Evolutionary conservation across 2,797 vertebrate genomes (phyloP).

Genomic region (Tarsius wallacei): DNA sequence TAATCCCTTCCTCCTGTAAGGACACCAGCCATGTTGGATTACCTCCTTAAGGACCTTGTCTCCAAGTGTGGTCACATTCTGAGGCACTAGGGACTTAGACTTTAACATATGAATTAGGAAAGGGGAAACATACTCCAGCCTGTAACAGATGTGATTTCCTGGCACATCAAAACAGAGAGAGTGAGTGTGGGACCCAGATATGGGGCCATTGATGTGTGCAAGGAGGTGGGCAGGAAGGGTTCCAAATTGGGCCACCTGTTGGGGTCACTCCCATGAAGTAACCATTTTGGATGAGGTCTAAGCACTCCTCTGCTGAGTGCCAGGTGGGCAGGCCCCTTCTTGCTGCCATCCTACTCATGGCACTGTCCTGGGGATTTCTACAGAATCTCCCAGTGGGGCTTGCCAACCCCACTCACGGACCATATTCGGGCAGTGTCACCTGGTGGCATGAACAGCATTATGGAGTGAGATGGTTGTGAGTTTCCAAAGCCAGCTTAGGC

Average conservation of each 20-base stretch:
- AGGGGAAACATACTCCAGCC: neutral
- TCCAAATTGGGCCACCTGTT: neutral
- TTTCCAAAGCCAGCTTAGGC: neutral
- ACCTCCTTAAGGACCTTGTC: neutral
- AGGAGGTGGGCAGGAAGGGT: neutral
- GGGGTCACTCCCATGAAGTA: neutral
- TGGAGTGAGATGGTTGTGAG: neutral
- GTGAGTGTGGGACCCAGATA: neutral
- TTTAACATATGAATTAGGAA: neutral
- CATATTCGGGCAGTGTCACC: fast-evolving
- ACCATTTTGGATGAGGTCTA: fast-evolving
- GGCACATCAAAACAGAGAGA: neutral
- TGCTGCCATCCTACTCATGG: neutral
- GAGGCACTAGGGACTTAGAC: neutral
- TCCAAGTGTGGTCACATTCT: neutral
- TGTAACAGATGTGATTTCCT: neutral
- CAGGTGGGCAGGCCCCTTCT: neutral
- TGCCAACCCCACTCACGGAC: no score
- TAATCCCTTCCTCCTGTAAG: neutral
- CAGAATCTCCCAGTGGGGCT: neutral
- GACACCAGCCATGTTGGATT: neutral
- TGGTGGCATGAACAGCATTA: fast-evolving
- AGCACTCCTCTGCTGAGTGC: neutral
- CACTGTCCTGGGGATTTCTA: fast-evolving
- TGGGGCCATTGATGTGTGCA: fast-evolving